A percentile compares a stretch with the other conserved stretches of the same genome.
These are phyloP conservation scores for Sylvilagus floridanus DNA, from an alignment of 2,797 vertebrate species.

Conservation along the genomic window DNA sequence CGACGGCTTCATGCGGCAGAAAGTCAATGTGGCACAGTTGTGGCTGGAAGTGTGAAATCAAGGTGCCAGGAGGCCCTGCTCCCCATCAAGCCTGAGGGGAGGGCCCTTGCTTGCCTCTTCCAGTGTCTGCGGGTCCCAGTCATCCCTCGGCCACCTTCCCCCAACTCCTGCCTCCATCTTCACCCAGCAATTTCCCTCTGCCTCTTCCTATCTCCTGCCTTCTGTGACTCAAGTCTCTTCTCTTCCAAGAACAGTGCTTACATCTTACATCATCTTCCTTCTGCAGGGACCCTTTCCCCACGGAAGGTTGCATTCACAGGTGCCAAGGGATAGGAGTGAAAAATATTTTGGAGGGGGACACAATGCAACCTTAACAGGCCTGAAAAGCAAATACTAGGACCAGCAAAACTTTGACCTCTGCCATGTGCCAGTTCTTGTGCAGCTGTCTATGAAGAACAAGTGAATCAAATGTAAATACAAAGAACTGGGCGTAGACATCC, in stretches of 20 bases:
- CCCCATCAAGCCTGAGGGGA: neutral
- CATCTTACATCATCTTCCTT: neutral
- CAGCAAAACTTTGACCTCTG: neutral
- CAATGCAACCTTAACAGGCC: neutral
- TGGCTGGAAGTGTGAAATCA: neutral
- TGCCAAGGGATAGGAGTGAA: neutral
- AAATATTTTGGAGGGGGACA: neutral
- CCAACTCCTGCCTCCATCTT: fast-evolving
- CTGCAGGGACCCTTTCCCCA: neutral
- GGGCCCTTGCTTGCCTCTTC: neutral
- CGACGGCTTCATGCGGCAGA: neutral
- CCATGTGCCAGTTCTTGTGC: neutral
- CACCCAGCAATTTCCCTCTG: neutral
- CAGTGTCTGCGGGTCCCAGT: neutral
- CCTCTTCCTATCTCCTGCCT: neutral
- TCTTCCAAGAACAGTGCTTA: neutral
- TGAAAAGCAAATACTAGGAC: neutral
- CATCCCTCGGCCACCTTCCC: neutral
- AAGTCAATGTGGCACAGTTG: neutral
- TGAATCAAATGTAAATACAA: neutral
- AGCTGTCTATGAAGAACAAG: neutral
- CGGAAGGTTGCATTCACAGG: neutral
- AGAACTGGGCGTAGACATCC: neutral
- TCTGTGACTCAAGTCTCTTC: neutral
- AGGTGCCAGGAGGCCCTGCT: neutral